phyloP scores from a whole-genome alignment of 2,113 vertebrate species.

The Ciconia maguari region DNA sequence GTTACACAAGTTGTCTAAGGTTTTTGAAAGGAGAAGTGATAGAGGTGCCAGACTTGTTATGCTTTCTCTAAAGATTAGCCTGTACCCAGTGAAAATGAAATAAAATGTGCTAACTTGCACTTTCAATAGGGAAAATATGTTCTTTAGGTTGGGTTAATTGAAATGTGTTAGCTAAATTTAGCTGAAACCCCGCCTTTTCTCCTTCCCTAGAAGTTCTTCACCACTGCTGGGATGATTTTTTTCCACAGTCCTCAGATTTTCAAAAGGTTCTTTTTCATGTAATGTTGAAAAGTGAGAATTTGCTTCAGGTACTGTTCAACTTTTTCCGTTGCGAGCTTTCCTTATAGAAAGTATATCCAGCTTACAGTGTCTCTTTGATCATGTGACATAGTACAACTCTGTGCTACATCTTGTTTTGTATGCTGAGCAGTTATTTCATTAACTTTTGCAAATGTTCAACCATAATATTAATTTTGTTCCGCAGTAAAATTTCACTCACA shows the following conservation, averaged over 20 bases:
- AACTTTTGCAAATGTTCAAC: background rate
- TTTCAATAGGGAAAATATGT: background rate
- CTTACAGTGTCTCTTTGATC: background rate
- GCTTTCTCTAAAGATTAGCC: background rate
- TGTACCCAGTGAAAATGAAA: background rate
- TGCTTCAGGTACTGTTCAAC: background rate
- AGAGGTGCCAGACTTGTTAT: background rate
- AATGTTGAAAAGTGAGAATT: background rate
- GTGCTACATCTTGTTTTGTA: background rate
- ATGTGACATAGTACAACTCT: background rate
- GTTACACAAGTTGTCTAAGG: background rate
- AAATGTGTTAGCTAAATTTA: background rate
- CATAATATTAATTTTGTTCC: background rate
- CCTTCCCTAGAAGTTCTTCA: background rate
- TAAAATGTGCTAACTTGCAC: background rate
- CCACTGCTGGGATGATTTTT: background rate
- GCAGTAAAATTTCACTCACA: background rate
- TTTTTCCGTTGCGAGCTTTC: background rate
- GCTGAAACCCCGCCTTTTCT: background rate
- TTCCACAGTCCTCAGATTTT: background rate
- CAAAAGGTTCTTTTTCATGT: background rate
- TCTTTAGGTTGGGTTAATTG: background rate
- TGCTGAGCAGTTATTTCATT: background rate
- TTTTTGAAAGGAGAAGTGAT: background rate
- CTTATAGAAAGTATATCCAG: background rate